Conservation (phyloP, 2,888 invertebrate species). For the Elgonia sp. region DNA sequence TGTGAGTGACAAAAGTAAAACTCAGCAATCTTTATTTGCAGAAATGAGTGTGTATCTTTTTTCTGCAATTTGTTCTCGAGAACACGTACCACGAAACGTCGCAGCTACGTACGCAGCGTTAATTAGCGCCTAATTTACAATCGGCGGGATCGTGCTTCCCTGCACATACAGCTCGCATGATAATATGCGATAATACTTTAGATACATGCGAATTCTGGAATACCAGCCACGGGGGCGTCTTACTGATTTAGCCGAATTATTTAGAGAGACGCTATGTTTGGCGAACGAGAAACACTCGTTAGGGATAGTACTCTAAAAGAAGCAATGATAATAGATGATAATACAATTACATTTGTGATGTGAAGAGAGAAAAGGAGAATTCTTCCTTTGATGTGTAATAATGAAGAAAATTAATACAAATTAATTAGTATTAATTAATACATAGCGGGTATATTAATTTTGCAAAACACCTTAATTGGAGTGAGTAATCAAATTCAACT, state of each 20-base stretch:
- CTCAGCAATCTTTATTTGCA: conserved; percentile 49
- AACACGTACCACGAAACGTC: conserved; percentile 44
- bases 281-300: conserved; percentile 44
- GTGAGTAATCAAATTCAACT: no score
- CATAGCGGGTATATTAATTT: no score
- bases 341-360: no score
- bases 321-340: background rate
- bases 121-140: conserved; percentile 74
- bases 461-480: no score
- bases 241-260: conserved; percentile 66
- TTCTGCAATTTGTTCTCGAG: conserved; percentile 34
- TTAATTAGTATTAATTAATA: no score
- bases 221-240: conserved; percentile 38
- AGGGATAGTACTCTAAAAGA: conserved; percentile 18
- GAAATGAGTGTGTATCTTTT: conserved; percentile 30
- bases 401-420: no score
- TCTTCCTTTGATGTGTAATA: no score
- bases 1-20: conserved; percentile 28
- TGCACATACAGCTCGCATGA: conserved; percentile 58
- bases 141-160: conserved; percentile 62
- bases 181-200: conserved; percentile 72
- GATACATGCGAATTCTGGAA: conserved; percentile 57
- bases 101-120: conserved; percentile 52
- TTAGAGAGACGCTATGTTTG: conserved; percentile 52
- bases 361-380: no score